Evolutionary conservation across 2,113 vertebrate genomes (phyloP).

Genomic region (Pterocles gutturalis): DNA sequence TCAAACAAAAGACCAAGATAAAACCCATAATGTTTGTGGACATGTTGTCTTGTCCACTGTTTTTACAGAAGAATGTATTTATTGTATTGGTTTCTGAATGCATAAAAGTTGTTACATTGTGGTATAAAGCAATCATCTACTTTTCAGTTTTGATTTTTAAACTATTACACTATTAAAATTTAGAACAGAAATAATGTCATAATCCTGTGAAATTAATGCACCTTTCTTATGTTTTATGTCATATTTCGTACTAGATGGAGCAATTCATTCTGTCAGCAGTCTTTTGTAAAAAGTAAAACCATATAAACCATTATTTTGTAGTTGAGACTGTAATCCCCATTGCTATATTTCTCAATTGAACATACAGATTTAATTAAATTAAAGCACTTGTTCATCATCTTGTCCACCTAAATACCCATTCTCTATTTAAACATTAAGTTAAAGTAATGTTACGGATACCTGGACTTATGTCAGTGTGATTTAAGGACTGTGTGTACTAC

Average conservation of each 20-base stretch:
- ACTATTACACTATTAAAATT: not conserved
- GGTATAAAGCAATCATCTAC: not conserved
- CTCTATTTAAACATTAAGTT: conserved; percentile 4
- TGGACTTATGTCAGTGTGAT: not conserved
- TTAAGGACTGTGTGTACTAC: not conserved
- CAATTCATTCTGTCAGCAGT: not conserved
- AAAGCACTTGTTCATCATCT: conserved; percentile 7
- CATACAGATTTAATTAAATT: not conserved
- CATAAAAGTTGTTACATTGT: not conserved
- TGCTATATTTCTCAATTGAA: not conserved
- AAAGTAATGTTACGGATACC: not conserved
- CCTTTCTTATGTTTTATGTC: not conserved
- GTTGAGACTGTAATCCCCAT: conserved; percentile 20
- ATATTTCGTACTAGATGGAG: not conserved
- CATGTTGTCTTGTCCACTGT: not conserved
- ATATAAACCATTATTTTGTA: not conserved
- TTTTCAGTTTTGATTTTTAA: not conserved
- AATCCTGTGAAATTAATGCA: not conserved
- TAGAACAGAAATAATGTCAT: not conserved
- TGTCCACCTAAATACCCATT: not conserved
- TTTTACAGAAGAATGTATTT: not conserved
- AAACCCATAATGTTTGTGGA: conserved; percentile 11
- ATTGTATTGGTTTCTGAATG: not conserved
- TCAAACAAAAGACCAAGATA: conserved; percentile 33
- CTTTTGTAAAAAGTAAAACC: not conserved